phyloP scores from a whole-genome alignment of 2,113 vertebrate genomes.

The Stegostoma tigrinum region DNA sequence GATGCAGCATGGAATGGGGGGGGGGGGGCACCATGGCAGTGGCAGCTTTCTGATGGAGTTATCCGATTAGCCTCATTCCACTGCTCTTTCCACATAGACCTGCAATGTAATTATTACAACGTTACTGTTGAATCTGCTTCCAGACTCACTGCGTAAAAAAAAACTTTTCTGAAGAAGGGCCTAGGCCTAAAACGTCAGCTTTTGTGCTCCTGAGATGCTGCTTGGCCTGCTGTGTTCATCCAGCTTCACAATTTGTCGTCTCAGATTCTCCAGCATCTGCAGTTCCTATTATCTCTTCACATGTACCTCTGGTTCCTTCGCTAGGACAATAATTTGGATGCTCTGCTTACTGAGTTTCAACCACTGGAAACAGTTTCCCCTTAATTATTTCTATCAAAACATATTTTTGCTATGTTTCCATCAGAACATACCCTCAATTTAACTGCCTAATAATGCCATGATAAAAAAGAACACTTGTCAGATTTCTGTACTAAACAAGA shows the following conservation, averaged over 20 bases:
- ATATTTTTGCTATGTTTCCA: too few relatives aligned
- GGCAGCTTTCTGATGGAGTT: neutral
- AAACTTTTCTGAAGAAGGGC: neutral
- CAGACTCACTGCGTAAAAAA: neutral
- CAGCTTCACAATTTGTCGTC: too few relatives aligned
- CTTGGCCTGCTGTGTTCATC: too few relatives aligned
- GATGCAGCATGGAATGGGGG: neutral
- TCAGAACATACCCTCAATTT: too few relatives aligned
- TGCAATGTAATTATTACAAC: neutral
- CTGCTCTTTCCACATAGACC: neutral
- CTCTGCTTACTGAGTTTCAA: neutral
- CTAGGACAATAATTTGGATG: neutral
- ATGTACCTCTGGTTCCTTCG: neutral
- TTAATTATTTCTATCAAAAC: neutral
- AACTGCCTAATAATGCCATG: too few relatives aligned
- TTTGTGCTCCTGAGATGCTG: too few relatives aligned
- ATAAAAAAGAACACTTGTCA: too few relatives aligned
- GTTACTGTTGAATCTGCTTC: neutral
- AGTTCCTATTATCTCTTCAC: too few relatives aligned
- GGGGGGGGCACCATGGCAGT: neutral
- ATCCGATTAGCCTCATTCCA: neutral
- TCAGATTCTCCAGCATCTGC: too few relatives aligned
- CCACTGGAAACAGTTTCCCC: neutral
- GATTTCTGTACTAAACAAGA: too few relatives aligned
- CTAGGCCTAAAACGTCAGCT: too few relatives aligned